Base-by-base conservation (phyloP, 2,888 invertebrate species). In the Drosophila paranaensis region DNA sequence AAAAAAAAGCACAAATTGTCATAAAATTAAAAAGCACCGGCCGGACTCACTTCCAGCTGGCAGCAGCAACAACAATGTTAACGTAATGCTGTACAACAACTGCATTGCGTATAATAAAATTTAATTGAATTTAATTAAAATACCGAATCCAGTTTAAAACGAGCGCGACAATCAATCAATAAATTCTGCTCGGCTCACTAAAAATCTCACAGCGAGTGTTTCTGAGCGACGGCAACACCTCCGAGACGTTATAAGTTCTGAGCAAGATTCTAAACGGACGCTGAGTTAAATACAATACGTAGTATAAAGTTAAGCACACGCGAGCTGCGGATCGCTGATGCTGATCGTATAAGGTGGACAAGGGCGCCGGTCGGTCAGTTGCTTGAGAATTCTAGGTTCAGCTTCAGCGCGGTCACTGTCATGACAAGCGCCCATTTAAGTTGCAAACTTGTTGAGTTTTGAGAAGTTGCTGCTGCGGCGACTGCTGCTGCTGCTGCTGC, bases 221-320 rank as follows among this genome's bases (percentile, higher is more conserved):
- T 75, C 63, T 72, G 73, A 79, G 55, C 71, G 50, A 51, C 66
- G 60, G 56, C 69, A 39, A 73, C 76, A 86, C 74, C 79, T 76
- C 79, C 85, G 77, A 79, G 55, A 60, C 77, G 78, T 77, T 87
- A 80, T 74, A 87, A 79, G 88, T 88, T 87, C 88, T 83, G 89
- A 77, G 69, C 83, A 60, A 77, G 66, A 83, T 88, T 91, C 90
- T 90, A 82, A 75, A 79, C 73, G 80, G 75, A 79, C 76, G 80
- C 86, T 81, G 74, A 72, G 86, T 90, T 90, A 82, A 90, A 91
- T 90, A 88, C 71, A n/a, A 16, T 45, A 13, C 43, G 53, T 61
- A 64, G 65, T 69, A 56, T 61, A 51, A 70, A 72, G 70, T 53
- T 70, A 50, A 51, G 54, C 51, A 61, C 71, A 45, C 20, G 45